phyloP scores from a whole-genome alignment of 2,113 vertebrate species.

The Ammodytes dubius region DNA sequence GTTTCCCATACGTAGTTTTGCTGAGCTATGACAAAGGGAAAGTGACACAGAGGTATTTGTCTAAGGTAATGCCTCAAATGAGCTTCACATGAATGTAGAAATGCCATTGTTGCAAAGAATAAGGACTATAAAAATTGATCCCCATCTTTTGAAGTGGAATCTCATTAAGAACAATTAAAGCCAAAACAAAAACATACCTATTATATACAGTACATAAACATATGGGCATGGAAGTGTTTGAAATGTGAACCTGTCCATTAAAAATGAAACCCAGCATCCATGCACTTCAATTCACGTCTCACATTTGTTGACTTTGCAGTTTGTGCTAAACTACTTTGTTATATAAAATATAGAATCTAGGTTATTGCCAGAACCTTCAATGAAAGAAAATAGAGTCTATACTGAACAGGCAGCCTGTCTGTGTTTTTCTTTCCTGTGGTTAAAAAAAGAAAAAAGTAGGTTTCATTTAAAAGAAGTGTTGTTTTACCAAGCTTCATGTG shows the following conservation, averaged over 20 bases:
- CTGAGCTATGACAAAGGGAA: background rate
- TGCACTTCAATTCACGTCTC: background rate
- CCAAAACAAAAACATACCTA: background rate
- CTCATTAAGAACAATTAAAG: background rate
- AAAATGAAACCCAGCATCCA: background rate
- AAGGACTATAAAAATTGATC: background rate
- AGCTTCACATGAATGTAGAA: background rate
- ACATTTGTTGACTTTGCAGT: background rate
- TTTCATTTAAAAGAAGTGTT: slow-evolving; percentile 34
- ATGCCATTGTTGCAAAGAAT: background rate
- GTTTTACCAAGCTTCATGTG: slow-evolving; percentile 10
- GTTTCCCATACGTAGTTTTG: background rate
- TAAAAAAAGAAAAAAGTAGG: background rate
- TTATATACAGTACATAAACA: too few species aligned
- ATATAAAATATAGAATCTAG: background rate
- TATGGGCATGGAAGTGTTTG: background rate
- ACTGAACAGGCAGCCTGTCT: background rate
- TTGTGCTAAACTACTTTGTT: background rate
- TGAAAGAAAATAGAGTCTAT: background rate
- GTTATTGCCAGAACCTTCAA: too few species aligned
- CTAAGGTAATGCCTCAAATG: background rate
- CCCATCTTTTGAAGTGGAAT: background rate
- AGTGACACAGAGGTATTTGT: background rate
- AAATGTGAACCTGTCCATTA: background rate
- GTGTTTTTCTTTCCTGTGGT: background rate